Conservation (phyloP, 2,797 vertebrate species). For the Falco cherrug region DNA sequence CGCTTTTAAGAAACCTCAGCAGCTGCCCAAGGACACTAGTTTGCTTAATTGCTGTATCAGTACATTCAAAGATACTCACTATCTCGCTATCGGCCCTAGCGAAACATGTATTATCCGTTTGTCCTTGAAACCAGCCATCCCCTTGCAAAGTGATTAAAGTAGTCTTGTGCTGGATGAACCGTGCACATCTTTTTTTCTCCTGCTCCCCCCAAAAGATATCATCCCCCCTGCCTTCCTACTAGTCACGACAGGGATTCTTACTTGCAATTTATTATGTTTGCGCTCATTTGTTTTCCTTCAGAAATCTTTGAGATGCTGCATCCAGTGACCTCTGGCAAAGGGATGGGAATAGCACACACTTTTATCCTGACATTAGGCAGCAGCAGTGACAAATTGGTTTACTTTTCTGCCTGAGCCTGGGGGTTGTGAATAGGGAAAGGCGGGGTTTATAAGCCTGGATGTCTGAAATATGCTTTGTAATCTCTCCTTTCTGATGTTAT, state of each 20-base stretch:
- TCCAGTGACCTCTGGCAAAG: constrained; percentile 70
- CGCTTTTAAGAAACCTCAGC: constrained; percentile 26
- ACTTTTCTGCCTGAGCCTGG: constrained; percentile 57
- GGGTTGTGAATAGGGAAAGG: background rate
- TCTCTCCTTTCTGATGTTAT: background rate
- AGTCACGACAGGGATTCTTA: constrained; percentile 6
- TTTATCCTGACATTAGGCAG: constrained; percentile 66
- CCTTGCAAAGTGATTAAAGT: constrained; percentile 21
- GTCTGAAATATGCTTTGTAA: constrained; percentile 14
- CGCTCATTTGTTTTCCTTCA: constrained; percentile 67
- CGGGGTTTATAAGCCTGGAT: background rate
- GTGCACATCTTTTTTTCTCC: background rate
- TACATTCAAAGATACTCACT: constrained; percentile 12
- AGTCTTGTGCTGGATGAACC: constrained; percentile 22
- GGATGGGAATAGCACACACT: constrained; percentile 30
- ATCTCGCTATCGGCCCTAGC: constrained; percentile 27
- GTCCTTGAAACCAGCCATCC: constrained; percentile 63
- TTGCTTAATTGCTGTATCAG: constrained; percentile 39
- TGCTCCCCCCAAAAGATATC: constrained; percentile 17
- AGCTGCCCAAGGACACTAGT: constrained; percentile 67
- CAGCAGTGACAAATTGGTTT: constrained; percentile 72
- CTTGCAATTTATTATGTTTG: constrained; percentile 14
- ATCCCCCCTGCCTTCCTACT: background rate
- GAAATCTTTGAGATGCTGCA: constrained; percentile 35
- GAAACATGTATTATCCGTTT: constrained; percentile 47